Percentiles rank a stretch among this genome's conserved stretches.
Conservation (phyloP, 2,888 invertebrate genomes). For the Lasioglossum lativentre region DNA sequence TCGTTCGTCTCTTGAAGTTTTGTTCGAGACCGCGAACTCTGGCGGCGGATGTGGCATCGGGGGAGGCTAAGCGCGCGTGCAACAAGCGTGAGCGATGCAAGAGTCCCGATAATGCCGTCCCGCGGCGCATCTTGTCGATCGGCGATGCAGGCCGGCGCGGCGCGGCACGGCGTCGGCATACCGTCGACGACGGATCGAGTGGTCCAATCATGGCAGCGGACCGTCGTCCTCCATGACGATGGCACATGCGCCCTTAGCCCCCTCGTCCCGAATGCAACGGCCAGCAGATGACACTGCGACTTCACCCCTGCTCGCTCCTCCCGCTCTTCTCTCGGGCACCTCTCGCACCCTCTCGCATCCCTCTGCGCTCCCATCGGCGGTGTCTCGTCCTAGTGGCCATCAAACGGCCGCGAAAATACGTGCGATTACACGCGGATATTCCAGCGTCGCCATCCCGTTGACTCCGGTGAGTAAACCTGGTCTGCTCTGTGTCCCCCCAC, state of each 20-base stretch:
- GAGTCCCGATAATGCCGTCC: constrained; percentile 11
- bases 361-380: constrained; percentile 35
- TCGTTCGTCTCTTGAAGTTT: background rate
- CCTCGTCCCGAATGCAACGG: constrained; percentile 22
- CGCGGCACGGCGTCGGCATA: too few species aligned
- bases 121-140: constrained; percentile 10
- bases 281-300: constrained; percentile 62
- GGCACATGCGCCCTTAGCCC: constrained; percentile 63
- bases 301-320: constrained; percentile 56
- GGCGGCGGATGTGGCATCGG: background rate
- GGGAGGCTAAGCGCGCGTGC: background rate
- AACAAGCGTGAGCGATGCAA: background rate
- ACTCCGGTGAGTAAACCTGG: constrained; percentile 60
- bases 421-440: constrained; percentile 59
- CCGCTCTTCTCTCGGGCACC: constrained; percentile 38
- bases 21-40: background rate
- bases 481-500: background rate
- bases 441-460: constrained; percentile 56
- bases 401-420: constrained; percentile 62
- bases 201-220: constrained; percentile 53
- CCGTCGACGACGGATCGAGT: constrained; percentile 13
- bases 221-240: constrained; percentile 12
- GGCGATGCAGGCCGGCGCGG: background rate
- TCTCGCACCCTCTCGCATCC: constrained; percentile 29
- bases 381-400: constrained; percentile 50